A percentile compares a stretch with the other conserved stretches of the same genome.
Conservation (phyloP, 2,113 vertebrate genomes). For the Apodemus speciosus region DNA sequence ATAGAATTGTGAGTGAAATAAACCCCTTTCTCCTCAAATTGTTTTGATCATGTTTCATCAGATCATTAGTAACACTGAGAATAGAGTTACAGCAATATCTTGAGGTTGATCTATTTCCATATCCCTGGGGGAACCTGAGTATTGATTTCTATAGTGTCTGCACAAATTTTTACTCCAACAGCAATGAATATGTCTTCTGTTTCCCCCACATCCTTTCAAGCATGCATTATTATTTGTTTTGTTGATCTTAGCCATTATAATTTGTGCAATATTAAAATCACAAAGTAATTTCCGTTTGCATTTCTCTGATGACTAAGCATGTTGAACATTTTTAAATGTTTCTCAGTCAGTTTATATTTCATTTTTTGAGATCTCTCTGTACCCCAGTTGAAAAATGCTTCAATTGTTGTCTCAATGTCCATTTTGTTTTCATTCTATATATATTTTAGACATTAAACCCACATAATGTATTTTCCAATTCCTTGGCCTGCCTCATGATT, state of each 20-base stretch:
- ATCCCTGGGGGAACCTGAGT: background rate
- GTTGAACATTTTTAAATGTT: background rate
- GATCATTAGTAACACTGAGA: background rate
- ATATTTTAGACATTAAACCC: background rate
- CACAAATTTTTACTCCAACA: background rate
- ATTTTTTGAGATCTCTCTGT: background rate
- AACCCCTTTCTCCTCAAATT: fast-evolving
- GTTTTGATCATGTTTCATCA: background rate
- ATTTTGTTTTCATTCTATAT: background rate
- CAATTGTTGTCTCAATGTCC: background rate
- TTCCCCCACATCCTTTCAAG: fast-evolving
- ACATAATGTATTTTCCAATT: background rate
- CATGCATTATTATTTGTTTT: background rate
- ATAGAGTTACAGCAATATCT: background rate
- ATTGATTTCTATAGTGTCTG: background rate
- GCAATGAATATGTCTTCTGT: background rate
- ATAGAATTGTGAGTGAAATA: background rate
- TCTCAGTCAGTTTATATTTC: background rate
- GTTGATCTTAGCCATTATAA: background rate
- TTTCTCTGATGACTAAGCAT: background rate
- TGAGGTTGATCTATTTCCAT: background rate
- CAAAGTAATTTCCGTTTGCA: background rate
- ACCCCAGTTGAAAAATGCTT: background rate
- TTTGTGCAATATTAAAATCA: background rate
- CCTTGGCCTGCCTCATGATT: background rate